Conservation (phyloP, 2,888 invertebrate genomes). For the Congeria kusceri region DNA sequence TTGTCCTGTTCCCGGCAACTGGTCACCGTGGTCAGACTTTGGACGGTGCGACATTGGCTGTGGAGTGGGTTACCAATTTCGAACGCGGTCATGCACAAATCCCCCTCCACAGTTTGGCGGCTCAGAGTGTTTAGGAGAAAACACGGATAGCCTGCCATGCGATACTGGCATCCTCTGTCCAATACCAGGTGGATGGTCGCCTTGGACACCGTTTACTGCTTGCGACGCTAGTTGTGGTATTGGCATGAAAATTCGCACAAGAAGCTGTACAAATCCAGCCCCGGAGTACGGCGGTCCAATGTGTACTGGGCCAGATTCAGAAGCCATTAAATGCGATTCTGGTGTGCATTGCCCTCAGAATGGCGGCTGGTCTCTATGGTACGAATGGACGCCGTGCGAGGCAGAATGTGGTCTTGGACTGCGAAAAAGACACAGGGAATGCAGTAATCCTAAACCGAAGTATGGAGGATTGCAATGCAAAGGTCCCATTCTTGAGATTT, state of each 20-base stretch:
- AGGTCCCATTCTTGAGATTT: slow-evolving; percentile 19
- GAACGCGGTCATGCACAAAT: slow-evolving; percentile 38
- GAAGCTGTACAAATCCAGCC: slow-evolving; percentile 52
- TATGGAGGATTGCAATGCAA: slow-evolving; percentile 42
- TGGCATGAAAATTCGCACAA: slow-evolving; percentile 31
- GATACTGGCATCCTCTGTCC: slow-evolving; percentile 34
- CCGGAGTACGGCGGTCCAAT: slow-evolving; percentile 46
- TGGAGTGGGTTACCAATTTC: slow-evolving; percentile 31
- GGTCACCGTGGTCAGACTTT: slow-evolving; percentile 42
- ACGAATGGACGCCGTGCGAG: slow-evolving; percentile 33
- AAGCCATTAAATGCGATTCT: slow-evolving; percentile 31
- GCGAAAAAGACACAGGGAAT: slow-evolving; percentile 31
- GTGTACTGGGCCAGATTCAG: slow-evolving; percentile 32
- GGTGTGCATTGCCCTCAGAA: slow-evolving; percentile 45
- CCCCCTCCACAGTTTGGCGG: slow-evolving; percentile 40
- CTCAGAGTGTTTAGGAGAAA: slow-evolving; percentile 28
- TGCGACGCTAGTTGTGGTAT: slow-evolving; percentile 54
- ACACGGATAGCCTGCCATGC: slow-evolving; percentile 26
- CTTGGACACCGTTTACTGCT: slow-evolving; percentile 46
- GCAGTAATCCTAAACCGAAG: slow-evolving; percentile 37
- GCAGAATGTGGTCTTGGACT: slow-evolving; percentile 35
- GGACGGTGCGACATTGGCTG: slow-evolving; percentile 29
- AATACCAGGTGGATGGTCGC: slow-evolving; percentile 56
- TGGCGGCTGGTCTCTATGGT: slow-evolving; percentile 43
- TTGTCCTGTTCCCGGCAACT: slow-evolving; percentile 53